Percentiles rank a stretch among this genome's conserved stretches.
phyloP scores from a whole-genome alignment of 2,113 vertebrate genomes.

The Heteronetta atricapilla region DNA sequence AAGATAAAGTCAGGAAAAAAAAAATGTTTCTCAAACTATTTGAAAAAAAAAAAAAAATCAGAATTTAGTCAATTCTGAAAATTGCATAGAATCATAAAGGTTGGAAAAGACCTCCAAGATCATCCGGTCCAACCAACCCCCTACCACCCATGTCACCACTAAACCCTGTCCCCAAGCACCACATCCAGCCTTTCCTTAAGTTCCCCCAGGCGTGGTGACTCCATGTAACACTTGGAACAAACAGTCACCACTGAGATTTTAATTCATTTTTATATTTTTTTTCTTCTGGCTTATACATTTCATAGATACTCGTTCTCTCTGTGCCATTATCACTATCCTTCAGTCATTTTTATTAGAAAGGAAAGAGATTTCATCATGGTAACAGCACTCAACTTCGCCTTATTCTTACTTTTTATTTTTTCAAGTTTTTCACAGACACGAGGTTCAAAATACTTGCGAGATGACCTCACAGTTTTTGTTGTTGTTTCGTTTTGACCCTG shows the following conservation, averaged over 20 bases:
- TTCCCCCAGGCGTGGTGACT: no score
- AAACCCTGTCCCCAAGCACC: no score
- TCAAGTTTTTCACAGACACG: not conserved
- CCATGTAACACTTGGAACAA: not conserved
- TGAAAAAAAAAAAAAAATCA: not conserved
- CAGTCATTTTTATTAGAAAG: not conserved
- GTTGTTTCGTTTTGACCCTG: constrained; percentile 24
- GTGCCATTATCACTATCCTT: not conserved
- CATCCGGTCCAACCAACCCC: no score
- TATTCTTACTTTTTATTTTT: not conserved
- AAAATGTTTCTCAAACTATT: not conserved
- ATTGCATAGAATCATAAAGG: not conserved
- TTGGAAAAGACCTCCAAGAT: no score
- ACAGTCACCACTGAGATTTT: not conserved
- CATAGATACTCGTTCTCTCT: not conserved
- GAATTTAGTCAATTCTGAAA: not conserved
- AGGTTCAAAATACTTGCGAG: not conserved
- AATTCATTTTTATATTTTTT: not conserved
- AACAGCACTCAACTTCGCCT: not conserved
- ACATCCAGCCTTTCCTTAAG: no score
- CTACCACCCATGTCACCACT: no score
- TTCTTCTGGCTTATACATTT: not conserved
- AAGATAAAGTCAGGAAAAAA: not conserved
- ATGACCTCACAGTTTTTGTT: constrained; percentile 8
- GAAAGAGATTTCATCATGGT: not conserved